Percentiles rank a stretch among this genome's conserved stretches.
Evolutionary conservation across 2,113 vertebrate species (phyloP).

Genomic region (Trematocara variabile): DNA sequence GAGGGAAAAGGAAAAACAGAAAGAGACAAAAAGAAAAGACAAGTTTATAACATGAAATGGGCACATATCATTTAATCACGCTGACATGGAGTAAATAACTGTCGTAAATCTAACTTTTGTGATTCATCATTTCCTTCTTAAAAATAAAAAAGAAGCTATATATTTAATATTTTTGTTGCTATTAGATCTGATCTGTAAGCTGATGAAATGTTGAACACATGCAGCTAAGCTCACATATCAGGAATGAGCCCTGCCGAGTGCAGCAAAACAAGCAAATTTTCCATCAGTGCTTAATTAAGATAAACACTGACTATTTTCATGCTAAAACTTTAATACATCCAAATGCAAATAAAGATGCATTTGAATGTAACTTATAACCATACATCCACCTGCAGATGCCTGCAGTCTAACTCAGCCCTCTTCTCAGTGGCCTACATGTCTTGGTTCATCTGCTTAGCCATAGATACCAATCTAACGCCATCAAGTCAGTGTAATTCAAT

Average conservation of each 20-base stretch:
- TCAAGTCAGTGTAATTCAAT: neutral
- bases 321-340: neutral
- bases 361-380: neutral
- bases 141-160: neutral
- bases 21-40: neutral
- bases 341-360: neutral
- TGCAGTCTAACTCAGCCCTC: neutral
- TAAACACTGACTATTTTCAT: neutral
- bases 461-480: neutral
- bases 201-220: neutral
- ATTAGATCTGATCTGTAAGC: neutral
- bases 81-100: neutral
- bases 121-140: neutral
- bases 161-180: neutral
- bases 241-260: neutral
- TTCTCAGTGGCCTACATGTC: neutral
- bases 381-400: neutral
- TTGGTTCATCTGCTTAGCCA: neutral
- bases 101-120: neutral
- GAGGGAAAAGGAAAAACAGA: neutral
- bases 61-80: neutral
- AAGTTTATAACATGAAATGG: neutral
- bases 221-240: neutral
- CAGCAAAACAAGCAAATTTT: neutral
- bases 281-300: neutral